phyloP scores from a whole-genome alignment of 2,888 invertebrate genomes.

The Cheilosia pagana region DNA sequence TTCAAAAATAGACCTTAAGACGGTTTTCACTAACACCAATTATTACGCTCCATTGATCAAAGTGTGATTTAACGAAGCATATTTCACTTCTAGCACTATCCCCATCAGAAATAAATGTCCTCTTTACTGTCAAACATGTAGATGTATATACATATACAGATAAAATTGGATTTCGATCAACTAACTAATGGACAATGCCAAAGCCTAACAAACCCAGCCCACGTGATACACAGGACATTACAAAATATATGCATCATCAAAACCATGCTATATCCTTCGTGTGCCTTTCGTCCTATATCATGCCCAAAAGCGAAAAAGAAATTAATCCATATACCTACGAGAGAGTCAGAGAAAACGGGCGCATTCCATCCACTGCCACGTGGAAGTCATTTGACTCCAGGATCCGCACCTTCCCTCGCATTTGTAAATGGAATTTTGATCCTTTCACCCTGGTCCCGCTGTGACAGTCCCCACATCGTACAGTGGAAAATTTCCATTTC shows the following conservation, averaged over 20 bases:
- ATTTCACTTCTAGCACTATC: too few species aligned
- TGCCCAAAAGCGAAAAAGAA: constrained; percentile 39
- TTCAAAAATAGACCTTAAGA: too few species aligned
- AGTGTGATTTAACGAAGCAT: too few species aligned
- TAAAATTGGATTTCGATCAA: too few species aligned
- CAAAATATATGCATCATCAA: neutral
- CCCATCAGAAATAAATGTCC: too few species aligned
- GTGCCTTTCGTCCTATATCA: constrained; percentile 4
- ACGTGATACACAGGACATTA: constrained; percentile 5
- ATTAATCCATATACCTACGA: constrained; percentile 34
- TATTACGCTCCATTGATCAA: too few species aligned
- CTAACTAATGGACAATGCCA: neutral
- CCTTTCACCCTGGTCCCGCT: neutral
- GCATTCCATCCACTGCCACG: neutral
- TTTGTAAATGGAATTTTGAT: constrained; percentile 55
- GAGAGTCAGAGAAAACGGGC: constrained; percentile 15
- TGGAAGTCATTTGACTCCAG: constrained; percentile 21
- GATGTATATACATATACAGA: too few species aligned
- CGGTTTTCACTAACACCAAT: too few species aligned
- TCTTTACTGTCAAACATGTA: too few species aligned
- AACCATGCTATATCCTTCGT: constrained; percentile 7
- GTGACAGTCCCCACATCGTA: constrained; percentile 17
- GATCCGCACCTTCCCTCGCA: constrained; percentile 8
- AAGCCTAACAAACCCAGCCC: constrained; percentile 2
- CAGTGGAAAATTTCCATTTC: constrained; percentile 46